Evolutionary conservation across 2,888 invertebrate species (phyloP), one percentile per base, ranked within the genome.

Genomic region (Coenonympha glycerion): DNA sequence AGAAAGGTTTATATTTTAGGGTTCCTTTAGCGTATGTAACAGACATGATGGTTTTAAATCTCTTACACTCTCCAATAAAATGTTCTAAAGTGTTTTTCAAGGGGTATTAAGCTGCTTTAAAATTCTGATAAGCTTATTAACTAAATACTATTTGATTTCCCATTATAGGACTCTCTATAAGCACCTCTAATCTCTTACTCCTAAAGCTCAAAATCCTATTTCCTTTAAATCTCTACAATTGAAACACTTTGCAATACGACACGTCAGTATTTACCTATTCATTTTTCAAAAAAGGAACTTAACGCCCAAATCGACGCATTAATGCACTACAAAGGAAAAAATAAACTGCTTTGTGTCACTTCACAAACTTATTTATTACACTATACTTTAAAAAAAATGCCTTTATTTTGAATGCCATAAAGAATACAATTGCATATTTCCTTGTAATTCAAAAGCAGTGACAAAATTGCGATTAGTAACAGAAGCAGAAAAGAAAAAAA

Each of bases 221-320:
- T 52, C 53, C 55, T 47, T 36, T 46, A 41, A 50, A 52, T 53
- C 53, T 47, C 55, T 42, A 76, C 28, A 37, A 24, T 47, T 76
- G 73, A 68, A 66, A 66, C 71, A 72, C 76, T 77, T 71, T 77
- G 86, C 73, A 86, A 86, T 66, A 64, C 58, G 86, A 86, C 65
- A 66, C 79, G 68, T 61, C 71, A 79, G 77, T 86, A 85, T 87
- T 87, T 86, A 85, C 83, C 85, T 86, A 85, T 87, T 85, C 86
- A 86, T 86, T 86, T 84, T 73, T 72, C 74, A 74, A 82, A 85
- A 82, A 83, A 77, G 78, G 81, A 85, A 84, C 79, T 83, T 79
- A 81, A 86, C 86, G 84, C 86, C 86, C 85, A 86, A 84, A 86
- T 86, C 84, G 84, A 76, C 76, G 76, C 78, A 69, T 77, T 84